Evolutionary conservation across 2,888 invertebrate genomes (phyloP).

Genomic region (Platycnemis pennipes): DNA sequence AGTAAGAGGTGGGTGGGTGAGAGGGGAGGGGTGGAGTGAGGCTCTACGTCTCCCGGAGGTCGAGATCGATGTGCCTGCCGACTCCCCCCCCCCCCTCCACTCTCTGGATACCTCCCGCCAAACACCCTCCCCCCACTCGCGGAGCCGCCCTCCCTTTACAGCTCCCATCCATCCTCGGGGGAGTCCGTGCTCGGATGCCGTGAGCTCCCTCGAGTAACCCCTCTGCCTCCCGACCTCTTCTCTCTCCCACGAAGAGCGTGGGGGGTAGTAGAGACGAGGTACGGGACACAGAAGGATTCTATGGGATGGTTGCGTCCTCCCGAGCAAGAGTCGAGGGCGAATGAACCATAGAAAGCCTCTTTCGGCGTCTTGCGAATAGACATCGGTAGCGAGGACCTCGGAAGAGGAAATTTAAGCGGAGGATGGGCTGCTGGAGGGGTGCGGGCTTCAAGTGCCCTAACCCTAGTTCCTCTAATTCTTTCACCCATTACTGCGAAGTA

Average conservation of each 20-base stretch:
- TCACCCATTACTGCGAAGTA: too few relatives aligned
- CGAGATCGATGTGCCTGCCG: constrained; percentile 57
- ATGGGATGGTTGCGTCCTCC: background rate
- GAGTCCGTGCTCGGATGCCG: background rate
- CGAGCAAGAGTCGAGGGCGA: background rate
- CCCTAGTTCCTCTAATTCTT: too few relatives aligned
- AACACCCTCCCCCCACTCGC: background rate
- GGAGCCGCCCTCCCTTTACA: too few relatives aligned
- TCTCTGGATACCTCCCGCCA: background rate
- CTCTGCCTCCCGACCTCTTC: background rate
- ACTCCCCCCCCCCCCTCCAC: background rate
- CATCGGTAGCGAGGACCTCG: background rate
- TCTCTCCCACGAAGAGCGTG: background rate
- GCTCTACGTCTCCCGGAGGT: constrained; percentile 6
- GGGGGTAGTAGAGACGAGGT: background rate
- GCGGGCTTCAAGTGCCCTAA: too few relatives aligned
- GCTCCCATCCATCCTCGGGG: background rate
- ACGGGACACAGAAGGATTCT: background rate
- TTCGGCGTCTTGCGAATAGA: background rate
- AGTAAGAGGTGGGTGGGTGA: background rate
- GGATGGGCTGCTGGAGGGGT: background rate
- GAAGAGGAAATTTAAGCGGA: background rate
- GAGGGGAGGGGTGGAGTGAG: background rate
- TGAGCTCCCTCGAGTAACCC: background rate
- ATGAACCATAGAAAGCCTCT: background rate